phyloP scores from a whole-genome alignment of 2,113 vertebrate genomes.

The Oreocharis arfaki region DNA sequence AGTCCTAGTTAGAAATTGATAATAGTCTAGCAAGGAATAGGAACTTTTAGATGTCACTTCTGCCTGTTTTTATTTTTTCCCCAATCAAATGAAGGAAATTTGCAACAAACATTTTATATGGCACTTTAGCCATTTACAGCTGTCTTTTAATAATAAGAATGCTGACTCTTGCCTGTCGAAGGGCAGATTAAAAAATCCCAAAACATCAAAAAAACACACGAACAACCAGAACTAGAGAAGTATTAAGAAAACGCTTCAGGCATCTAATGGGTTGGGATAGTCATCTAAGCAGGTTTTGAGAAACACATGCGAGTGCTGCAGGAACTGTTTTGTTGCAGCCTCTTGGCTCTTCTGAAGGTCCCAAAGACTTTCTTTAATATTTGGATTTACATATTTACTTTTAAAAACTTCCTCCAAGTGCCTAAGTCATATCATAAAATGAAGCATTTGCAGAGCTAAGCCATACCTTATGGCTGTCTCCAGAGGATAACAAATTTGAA shows the following conservation, averaged over 20 bases:
- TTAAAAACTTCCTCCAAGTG: neutral
- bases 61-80: neutral
- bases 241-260: neutral
- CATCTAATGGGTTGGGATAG: neutral
- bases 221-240: neutral
- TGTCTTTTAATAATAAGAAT: neutral
- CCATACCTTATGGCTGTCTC: neutral
- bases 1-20: conserved; percentile 4
- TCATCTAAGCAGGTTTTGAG: neutral
- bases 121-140: neutral
- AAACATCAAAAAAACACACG: neutral
- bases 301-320: neutral
- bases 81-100: neutral
- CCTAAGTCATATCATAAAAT: neutral
- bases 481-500: neutral
- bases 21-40: neutral
- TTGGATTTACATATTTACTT: neutral
- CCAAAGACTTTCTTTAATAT: neutral
- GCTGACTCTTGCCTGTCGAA: neutral
- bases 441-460: neutral
- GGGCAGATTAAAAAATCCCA: neutral
- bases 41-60: neutral
- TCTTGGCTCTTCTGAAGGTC: neutral
- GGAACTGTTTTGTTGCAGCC: neutral
- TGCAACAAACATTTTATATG: neutral